Percentiles rank a stretch among this genome's conserved stretches.
These are phyloP conservation scores for Dermochelys coriacea DNA, from an alignment of 2,797 vertebrate genomes.

Conservation along the genomic window DNA sequence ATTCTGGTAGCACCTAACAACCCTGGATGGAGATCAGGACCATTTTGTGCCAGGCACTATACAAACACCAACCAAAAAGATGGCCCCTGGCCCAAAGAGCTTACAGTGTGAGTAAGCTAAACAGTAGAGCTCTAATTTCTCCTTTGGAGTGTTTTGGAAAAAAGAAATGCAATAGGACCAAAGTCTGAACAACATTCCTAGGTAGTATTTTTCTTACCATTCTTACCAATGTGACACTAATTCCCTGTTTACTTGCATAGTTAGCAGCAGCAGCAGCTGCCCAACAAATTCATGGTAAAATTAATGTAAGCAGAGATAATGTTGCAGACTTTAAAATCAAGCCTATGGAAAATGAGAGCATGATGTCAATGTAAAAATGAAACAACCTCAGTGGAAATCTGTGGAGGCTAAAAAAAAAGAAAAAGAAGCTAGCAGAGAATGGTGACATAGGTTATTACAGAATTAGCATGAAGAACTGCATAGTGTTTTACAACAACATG, in stretches of 20 bases:
- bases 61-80: not conserved
- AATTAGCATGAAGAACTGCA: rapidly evolving
- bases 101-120: not conserved
- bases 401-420: not conserved
- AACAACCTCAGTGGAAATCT: slow-evolving; percentile 17
- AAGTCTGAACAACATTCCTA: not conserved
- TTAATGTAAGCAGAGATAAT: not conserved
- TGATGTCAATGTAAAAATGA: slow-evolving; percentile 34
- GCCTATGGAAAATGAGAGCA: slow-evolving; percentile 4
- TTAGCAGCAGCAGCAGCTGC: slow-evolving; percentile 26
- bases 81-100: not conserved
- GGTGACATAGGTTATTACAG: not conserved
- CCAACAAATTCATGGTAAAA: slow-evolving; percentile 24
- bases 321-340: slow-evolving; percentile 45
- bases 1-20: not conserved
- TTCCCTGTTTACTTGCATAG: slow-evolving; percentile 12
- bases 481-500: rapidly evolving
- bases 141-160: not conserved
- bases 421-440: not conserved
- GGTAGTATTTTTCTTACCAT: slow-evolving; percentile 2
- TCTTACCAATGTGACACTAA: not conserved
- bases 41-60: not conserved
- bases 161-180: not conserved
- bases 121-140: not conserved
- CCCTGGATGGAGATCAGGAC: not conserved